phyloP scores from a whole-genome alignment of 1,140 invertebrate genomes.

The Drosophila ficusphila region DNA sequence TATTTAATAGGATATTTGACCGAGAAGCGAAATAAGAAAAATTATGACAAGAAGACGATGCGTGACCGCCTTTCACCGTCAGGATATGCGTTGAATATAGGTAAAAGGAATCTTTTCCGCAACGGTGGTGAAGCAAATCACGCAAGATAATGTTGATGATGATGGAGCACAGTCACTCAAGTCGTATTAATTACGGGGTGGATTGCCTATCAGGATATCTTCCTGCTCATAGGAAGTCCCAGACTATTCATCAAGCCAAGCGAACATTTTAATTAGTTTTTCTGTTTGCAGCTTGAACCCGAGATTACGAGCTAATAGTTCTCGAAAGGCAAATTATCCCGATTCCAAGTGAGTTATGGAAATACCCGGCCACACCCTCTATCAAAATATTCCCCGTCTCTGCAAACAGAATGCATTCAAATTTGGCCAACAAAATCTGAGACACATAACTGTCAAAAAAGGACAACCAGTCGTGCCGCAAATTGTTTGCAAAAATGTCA shows the following conservation, averaged over 20 bases:
- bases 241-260: conserved; percentile 68
- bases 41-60: conserved; percentile 73
- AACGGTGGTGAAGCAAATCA: conserved; percentile 59
- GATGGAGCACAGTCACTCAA: conserved; percentile 51
- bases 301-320: conserved; percentile 47
- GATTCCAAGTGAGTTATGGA: conserved; percentile 15
- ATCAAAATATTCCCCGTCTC: conserved; percentile 22
- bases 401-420: conserved; percentile 31
- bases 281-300: conserved; percentile 42
- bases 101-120: conserved; percentile 13
- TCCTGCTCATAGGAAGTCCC: conserved; percentile 34
- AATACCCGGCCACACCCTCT: conserved; percentile 32
- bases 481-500: conserved; percentile 21
- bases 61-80: conserved; percentile 60
- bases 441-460: conserved; percentile 45
- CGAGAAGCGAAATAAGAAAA: conserved; percentile 45
- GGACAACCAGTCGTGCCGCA: conserved; percentile 60
- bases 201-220: conserved; percentile 27
- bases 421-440: conserved; percentile 32
- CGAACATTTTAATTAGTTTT: conserved; percentile 73
- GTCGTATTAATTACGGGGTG: conserved; percentile 74
- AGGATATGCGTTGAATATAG: conserved; percentile 54
- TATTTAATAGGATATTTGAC: conserved; percentile 69
- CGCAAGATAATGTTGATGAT: conserved; percentile 62
- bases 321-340: conserved; percentile 38